Percentiles rank a stretch among this genome's conserved stretches.
Evolutionary conservation across 30 jellyfish, hydroid and myxozoan species (phyloP).

Genomic region (Turritopsis dohrnii): DNA sequence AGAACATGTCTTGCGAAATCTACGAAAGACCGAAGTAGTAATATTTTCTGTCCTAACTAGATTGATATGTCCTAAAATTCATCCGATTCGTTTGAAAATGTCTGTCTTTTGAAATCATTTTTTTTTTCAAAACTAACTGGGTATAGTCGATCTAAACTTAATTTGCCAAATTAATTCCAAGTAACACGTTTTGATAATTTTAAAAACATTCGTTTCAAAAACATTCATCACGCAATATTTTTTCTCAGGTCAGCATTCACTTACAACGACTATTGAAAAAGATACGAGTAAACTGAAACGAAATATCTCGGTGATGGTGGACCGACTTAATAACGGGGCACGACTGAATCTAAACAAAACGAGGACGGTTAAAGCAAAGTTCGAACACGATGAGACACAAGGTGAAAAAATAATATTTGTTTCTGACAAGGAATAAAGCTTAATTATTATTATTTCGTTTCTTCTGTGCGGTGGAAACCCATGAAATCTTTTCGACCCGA

Average conservation of each 20-base stretch:
- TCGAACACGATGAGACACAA: background rate
- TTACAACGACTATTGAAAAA: slow-evolving; percentile 36
- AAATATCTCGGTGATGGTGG: slow-evolving; percentile 62
- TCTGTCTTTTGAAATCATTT: too few relatives aligned
- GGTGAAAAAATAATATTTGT: background rate
- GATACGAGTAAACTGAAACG: slow-evolving; percentile 77
- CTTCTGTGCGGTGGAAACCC: too few relatives aligned
- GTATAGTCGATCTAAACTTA: too few relatives aligned
- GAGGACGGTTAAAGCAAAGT: background rate
- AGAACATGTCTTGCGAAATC: slow-evolving; percentile 89
- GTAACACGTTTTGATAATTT: background rate
- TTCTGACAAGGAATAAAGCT: too few relatives aligned
- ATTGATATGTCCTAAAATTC: too few relatives aligned
- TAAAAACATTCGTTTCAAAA: too few relatives aligned
- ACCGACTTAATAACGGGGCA: slow-evolving; percentile 83
- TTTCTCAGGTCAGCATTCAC: background rate
- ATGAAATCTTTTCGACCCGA: too few relatives aligned
- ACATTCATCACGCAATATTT: too few relatives aligned
- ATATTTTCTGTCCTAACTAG: background rate
- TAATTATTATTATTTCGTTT: too few relatives aligned
- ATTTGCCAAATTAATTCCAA: background rate
- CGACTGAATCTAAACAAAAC: slow-evolving; percentile 18
- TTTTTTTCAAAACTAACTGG: too few relatives aligned
- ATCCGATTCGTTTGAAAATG: too few relatives aligned
- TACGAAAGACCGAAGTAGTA: slow-evolving; percentile 72